Evolutionary conservation across 2,797 vertebrate genomes (phyloP).

Genomic region (Hephaestus fuliginosus): DNA sequence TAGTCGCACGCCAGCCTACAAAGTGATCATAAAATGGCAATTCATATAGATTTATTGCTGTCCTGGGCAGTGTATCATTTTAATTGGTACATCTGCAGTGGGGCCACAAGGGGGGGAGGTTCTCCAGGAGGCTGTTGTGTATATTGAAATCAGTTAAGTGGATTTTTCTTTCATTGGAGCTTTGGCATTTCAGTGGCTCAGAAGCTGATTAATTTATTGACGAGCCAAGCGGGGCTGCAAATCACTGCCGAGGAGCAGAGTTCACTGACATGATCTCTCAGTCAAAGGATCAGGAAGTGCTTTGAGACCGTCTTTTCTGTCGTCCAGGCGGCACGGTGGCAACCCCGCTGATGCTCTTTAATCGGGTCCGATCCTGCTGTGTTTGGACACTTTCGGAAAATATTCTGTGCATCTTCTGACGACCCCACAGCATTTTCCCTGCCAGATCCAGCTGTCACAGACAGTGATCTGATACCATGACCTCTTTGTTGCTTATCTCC

Average conservation of each 20-base stretch:
- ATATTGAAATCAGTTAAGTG: constrained; percentile 47
- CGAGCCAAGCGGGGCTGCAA: constrained; percentile 33
- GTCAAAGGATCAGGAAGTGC: constrained; percentile 17
- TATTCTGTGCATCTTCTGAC: neutral
- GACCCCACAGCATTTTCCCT: neutral
- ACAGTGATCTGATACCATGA: constrained; percentile 1
- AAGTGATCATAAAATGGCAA: constrained; percentile 63
- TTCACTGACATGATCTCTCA: constrained; percentile 14
- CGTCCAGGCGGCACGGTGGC: neutral
- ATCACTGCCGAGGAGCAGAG: constrained; percentile 23
- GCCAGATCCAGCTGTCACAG: neutral
- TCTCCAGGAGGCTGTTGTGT: constrained; percentile 33
- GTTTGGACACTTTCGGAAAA: constrained; percentile 12
- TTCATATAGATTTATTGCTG: constrained; percentile 53
- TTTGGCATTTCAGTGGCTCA: constrained; percentile 24
- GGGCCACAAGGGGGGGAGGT: constrained; percentile 16
- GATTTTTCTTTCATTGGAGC: constrained; percentile 41
- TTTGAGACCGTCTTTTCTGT: neutral
- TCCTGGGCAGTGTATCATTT: constrained; percentile 56
- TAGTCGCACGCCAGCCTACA: constrained; percentile 7
- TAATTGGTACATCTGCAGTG: constrained; percentile 52
- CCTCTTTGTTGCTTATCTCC: constrained; percentile 24
- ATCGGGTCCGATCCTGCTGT: constrained; percentile 7
- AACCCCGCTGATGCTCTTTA: constrained; percentile 14
- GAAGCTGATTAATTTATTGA: constrained; percentile 45